These are phyloP conservation scores for Ophion obscuratus DNA, from an alignment of 2,888 invertebrate species.

Conservation along the genomic window DNA sequence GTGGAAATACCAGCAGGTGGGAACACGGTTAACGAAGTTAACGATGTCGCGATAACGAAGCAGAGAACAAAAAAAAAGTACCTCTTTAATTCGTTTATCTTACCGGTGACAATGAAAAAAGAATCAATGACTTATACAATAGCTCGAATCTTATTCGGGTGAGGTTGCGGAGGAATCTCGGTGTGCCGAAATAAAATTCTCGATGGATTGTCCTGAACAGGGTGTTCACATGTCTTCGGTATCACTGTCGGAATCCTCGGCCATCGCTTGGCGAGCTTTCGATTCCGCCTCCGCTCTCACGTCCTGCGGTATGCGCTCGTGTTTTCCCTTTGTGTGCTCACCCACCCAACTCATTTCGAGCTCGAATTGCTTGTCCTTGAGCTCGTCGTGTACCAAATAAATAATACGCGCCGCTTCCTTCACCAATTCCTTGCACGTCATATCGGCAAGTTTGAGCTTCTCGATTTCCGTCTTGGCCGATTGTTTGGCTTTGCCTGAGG, in stretches of 20 bases:
- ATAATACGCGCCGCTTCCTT: slow-evolving; percentile 98
- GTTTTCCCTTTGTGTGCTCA: slow-evolving; percentile 91
- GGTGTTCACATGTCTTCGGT: slow-evolving; percentile 89
- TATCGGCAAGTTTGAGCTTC: slow-evolving; percentile 94
- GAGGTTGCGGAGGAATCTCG: background rate
- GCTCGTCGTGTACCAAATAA: slow-evolving; percentile 95
- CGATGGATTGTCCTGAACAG: slow-evolving; percentile 1
- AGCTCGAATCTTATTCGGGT: slow-evolving; percentile 26
- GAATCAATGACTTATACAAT: slow-evolving; percentile 54
- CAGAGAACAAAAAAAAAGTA: slow-evolving; percentile 48
- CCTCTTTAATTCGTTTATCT: slow-evolving; percentile 57
- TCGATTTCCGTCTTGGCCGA: slow-evolving; percentile 99
- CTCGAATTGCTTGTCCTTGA: slow-evolving; percentile 98
- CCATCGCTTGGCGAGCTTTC: slow-evolving; percentile 94
- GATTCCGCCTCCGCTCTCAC: slow-evolving; percentile 93
- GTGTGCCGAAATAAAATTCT: slow-evolving; percentile 39
- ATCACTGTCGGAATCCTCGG: slow-evolving; percentile 94
- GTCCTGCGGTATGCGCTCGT: slow-evolving; percentile 92
- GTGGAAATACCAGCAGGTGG: background rate
- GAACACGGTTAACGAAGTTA: background rate
- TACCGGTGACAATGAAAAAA: slow-evolving; percentile 58
- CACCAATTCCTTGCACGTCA: slow-evolving; percentile 93
- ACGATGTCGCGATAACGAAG: background rate
- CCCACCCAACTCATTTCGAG: slow-evolving; percentile 98
- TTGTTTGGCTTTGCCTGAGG: slow-evolving; percentile 94